phyloP scores from a whole-genome alignment of 2,888 invertebrate genomes.

The Pandemis corylana region DNA sequence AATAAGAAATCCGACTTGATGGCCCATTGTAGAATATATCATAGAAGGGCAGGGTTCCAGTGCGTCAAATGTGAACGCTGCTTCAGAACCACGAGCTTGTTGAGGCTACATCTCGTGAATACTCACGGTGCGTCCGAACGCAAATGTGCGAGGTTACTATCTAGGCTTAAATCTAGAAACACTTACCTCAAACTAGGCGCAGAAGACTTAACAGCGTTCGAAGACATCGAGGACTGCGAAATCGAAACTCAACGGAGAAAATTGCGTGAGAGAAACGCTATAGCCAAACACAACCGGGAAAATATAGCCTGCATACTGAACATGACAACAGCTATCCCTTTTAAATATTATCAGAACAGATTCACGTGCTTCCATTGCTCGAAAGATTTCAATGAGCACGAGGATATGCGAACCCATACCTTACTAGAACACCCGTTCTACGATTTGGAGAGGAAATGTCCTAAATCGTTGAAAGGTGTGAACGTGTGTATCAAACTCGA shows the following conservation, averaged over 20 bases:
- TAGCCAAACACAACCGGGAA: conserved; percentile 38
- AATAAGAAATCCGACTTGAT: conserved; percentile 38
- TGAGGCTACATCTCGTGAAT: conserved; percentile 32
- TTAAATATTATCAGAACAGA: conserved; percentile 45
- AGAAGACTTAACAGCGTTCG: conserved; percentile 6
- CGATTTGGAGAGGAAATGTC: conserved; percentile 42
- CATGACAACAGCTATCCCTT: conserved; percentile 47
- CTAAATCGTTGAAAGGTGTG: conserved; percentile 41
- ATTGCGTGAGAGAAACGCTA: conserved; percentile 34
- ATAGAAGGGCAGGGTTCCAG: conserved; percentile 28
- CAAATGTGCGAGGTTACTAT: conserved; percentile 33
- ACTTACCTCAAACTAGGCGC: conserved; percentile 8
- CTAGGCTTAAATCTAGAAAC: conserved; percentile 19
- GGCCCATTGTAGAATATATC: conserved; percentile 40
- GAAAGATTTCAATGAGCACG: conserved; percentile 40
- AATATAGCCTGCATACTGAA: conserved; percentile 45
- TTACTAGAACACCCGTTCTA: conserved; percentile 35
- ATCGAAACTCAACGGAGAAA: conserved; percentile 28
- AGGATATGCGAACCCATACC: conserved; percentile 44
- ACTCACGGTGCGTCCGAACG: conserved; percentile 34
- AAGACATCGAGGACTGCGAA: conserved; percentile 28
- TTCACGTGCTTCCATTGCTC: conserved; percentile 47
- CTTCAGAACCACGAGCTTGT: conserved; percentile 32
- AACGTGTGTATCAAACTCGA: conserved; percentile 47
- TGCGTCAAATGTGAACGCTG: conserved; percentile 38